phyloP scores from a whole-genome alignment of 2,113 vertebrate species.

The Dinomys branickii region DNA sequence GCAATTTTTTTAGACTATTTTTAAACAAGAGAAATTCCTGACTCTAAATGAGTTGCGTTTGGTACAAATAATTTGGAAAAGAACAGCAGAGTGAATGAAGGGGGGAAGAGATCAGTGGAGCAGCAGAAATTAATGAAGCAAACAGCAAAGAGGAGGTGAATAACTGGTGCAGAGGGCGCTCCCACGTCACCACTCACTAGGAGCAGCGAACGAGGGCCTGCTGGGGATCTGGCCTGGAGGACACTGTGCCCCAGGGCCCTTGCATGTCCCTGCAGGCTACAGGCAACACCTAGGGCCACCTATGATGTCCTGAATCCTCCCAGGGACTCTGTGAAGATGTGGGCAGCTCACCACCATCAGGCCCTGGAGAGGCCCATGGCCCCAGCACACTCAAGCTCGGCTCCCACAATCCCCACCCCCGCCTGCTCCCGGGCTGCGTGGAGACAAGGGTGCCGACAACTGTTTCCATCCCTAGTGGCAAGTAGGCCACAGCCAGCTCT shows the following conservation, averaged over 20 bases:
- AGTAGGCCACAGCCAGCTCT: background rate
- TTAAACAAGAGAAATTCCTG: background rate
- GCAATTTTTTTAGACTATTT: background rate
- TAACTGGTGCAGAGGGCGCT: too few species aligned
- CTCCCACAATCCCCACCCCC: background rate
- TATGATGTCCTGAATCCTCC: fast-evolving
- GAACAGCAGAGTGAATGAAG: background rate
- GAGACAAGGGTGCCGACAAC: background rate
- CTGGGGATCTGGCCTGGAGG: background rate
- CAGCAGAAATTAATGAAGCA: background rate
- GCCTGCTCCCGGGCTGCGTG: background rate
- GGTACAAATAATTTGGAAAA: background rate
- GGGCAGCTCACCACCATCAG: background rate
- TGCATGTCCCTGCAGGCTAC: fast-evolving
- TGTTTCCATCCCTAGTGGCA: background rate
- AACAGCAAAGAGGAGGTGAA: fast-evolving
- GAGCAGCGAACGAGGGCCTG: fast-evolving
- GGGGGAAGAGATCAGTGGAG: too few species aligned
- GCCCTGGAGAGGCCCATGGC: background rate
- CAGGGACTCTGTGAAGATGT: background rate
- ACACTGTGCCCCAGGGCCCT: fast-evolving
- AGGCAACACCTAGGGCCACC: background rate
- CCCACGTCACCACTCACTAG: too few species aligned
- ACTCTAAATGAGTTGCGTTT: background rate
- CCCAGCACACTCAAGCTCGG: background rate